These are phyloP conservation scores for Malurus elegans DNA, from an alignment of 2,113 vertebrate species.

Conservation along the genomic window DNA sequence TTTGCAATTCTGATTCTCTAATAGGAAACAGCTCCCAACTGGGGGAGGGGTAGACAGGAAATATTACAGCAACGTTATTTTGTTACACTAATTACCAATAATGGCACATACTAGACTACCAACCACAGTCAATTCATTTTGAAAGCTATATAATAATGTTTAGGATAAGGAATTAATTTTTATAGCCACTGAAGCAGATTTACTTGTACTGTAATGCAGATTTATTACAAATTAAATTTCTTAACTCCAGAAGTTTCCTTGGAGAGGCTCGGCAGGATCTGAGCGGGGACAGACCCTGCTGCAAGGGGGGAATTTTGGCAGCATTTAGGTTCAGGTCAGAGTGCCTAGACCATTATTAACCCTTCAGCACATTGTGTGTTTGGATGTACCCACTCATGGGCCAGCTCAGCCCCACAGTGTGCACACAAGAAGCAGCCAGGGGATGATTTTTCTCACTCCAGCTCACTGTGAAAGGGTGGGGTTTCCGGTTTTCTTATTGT, in stretches of 20 bases:
- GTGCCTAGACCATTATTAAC: not conserved
- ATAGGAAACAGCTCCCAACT: not conserved
- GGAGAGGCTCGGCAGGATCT: not conserved
- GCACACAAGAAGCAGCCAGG: not conserved
- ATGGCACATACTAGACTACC: slow-evolving; percentile 40
- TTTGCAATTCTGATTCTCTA: slow-evolving; percentile 19
- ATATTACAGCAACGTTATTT: not conserved
- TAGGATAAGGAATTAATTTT: slow-evolving; percentile 74
- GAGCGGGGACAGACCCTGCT: not conserved
- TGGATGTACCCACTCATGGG: not conserved
- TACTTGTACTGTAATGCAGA: slow-evolving; percentile 54
- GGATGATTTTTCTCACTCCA: not conserved
- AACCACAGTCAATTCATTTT: slow-evolving; percentile 64
- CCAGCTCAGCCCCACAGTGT: not conserved
- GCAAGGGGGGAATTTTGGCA: not conserved
- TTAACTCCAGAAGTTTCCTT: slow-evolving; percentile 19
- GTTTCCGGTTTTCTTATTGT: fast-evolving
- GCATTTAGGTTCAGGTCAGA: not conserved
- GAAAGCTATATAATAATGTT: slow-evolving; percentile 69
- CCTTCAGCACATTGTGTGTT: fast-evolving
- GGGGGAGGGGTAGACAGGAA: slow-evolving; percentile 17
- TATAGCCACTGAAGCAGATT: slow-evolving; percentile 53
- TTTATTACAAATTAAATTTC: slow-evolving; percentile 64
- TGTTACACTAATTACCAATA: slow-evolving; percentile 71
- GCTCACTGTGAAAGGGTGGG: not conserved